Evolutionary conservation across 35 echinoderm and acorn worm species (phyloP).

Genomic region (Heliocidaris tuberculata): DNA sequence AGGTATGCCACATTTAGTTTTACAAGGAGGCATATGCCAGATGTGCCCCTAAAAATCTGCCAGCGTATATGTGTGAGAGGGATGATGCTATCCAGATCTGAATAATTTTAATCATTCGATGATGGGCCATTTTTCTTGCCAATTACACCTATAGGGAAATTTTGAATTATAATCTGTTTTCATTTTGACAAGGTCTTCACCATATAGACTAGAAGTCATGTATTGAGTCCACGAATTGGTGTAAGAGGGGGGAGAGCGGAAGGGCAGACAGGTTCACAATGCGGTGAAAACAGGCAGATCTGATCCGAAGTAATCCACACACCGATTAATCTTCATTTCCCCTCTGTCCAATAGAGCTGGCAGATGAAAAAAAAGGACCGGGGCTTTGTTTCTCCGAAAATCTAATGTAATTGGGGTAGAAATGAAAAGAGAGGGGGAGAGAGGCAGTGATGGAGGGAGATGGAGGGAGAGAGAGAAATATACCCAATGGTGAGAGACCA

Average conservation of each 20-base stretch:
- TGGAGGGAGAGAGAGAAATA: background rate
- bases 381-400: constrained; percentile 9
- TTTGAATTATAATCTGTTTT: too few relatives aligned
- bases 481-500: background rate
- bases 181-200: background rate
- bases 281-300: constrained; percentile 28
- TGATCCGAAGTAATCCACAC: constrained; percentile 4
- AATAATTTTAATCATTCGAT: too few relatives aligned
- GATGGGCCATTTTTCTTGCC: too few relatives aligned
- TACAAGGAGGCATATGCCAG: too few relatives aligned
- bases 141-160: too few relatives aligned
- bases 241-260: constrained; percentile 29
- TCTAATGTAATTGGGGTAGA: constrained; percentile 12
- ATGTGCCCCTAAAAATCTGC: too few relatives aligned
- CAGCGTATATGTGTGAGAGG: too few relatives aligned
- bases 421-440: constrained; percentile 22
- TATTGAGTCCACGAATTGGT: background rate
- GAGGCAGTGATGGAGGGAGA: background rate
- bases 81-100: too few relatives aligned
- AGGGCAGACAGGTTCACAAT: constrained; percentile 26
- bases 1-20: too few relatives aligned
- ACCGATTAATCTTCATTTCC: constrained; percentile 47
- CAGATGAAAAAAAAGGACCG: background rate
- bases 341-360: constrained; percentile 26
- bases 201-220: background rate